Conservation (phyloP, 2,113 vertebrate species). For the Ariopsis seemanni region DNA sequence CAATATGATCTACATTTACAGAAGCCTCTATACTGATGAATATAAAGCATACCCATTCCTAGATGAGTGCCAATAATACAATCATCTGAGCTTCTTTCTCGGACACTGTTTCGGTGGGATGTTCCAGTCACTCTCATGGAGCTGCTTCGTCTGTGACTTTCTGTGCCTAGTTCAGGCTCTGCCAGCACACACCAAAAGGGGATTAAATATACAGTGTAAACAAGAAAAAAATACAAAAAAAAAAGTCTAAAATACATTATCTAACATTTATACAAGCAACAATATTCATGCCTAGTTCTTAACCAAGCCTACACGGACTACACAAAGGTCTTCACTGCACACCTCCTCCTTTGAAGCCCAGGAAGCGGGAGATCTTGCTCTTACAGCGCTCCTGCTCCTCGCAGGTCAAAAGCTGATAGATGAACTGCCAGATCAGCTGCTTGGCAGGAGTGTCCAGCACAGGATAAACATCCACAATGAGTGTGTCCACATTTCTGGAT, state of each 20-base stretch:
- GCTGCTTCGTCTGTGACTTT: conserved; percentile 80
- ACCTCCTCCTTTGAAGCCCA: conserved; percentile 82
- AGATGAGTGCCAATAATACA: conserved; percentile 80
- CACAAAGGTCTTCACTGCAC: not conserved
- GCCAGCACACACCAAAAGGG: conserved; percentile 37
- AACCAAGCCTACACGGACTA: conserved; percentile 17
- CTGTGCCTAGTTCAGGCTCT: conserved; percentile 71
- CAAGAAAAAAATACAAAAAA: not conserved
- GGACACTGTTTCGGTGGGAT: conserved; percentile 73
- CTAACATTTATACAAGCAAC: not conserved
- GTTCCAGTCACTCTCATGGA: conserved; percentile 81
- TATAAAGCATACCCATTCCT: conserved; percentile 72
- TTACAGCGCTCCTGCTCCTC: conserved; percentile 97
- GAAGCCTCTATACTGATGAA: not conserved
- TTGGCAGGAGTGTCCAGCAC: conserved; percentile 97
- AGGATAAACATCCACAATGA: conserved; percentile 88
- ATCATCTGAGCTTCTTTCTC: conserved; percentile 79
- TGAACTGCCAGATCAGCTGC: conserved; percentile 97
- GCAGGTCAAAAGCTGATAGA: conserved; percentile 96
- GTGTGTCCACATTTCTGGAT: conserved; percentile 94
- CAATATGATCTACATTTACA: conserved; percentile 4
- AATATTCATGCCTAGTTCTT: not conserved
- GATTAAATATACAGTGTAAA: conserved; percentile 33
- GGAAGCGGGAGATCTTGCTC: conserved; percentile 93
- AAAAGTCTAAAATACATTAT: not conserved